Evolutionary conservation across 2,113 vertebrate species (phyloP), one percentile per base, ranked within the genome.

Genomic region (Pyrgilauda ruficollis): DNA sequence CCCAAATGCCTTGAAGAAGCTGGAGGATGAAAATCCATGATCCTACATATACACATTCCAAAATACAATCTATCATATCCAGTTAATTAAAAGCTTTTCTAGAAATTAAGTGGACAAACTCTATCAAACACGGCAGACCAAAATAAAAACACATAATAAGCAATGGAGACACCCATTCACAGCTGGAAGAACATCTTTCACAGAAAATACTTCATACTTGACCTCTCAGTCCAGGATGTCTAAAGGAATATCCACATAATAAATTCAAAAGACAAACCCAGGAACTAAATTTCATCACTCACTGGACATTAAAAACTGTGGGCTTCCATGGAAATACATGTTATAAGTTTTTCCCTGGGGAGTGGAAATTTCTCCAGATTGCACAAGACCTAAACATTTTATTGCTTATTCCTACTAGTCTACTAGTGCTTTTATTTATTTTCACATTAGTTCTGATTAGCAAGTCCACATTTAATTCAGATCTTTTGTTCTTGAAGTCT

Each of bases 41-140:
- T 74, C 20, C 16, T 49, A 49, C 10, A 74, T 6, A 47, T 56
- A 13, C 5, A 58, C 9, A 21, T 70, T 70, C 19, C 15, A 61
- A 81, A 91, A 91, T n/a, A 7, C 3, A 39, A 39, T 66, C 9
- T 59, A 35, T 81, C 63, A 70, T 59, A 55, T 26, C 17, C 26
- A n/a, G 12, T 75, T 87, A 70, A 74, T 62, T 39, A 70, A 74
- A 94, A 78, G 1, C 2, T 84, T 73, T 80, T 58, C 43, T 50
- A 63, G 64, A 87, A 89, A 81, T 9, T 39, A 43, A 66, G 39
- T 1, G 1, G n/a, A 55, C 7, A 2, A 76, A 68, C 19, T 70
- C 18, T 31, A 23, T 70, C 7, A 55, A 59, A 59, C 16, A 13
- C 0, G 0, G 49, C 18, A 10, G 19, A 49, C 37, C 9, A 58